These are phyloP conservation scores for Torymus tubicola DNA, from an alignment of 2,888 invertebrate genomes.

Conservation along the genomic window DNA sequence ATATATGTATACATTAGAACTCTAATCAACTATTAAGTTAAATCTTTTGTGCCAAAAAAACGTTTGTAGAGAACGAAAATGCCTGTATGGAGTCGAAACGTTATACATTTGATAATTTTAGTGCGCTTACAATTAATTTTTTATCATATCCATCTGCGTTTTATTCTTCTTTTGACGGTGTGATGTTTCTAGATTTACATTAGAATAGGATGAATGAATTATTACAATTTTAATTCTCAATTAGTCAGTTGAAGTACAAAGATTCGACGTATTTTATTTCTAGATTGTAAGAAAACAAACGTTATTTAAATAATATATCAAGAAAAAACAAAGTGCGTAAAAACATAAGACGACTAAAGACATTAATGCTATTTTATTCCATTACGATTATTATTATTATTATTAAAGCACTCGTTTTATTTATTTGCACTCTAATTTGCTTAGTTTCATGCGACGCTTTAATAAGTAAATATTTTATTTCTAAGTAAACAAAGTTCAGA, in stretches of 20 bases:
- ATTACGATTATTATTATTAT: conserved; percentile 8
- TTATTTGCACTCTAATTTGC: conserved; percentile 62
- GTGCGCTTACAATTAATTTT: conserved; percentile 54
- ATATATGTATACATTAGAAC: conserved; percentile 54
- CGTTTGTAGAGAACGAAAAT: conserved; percentile 40
- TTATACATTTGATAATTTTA: conserved; percentile 57
- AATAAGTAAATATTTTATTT: conserved; percentile 1
- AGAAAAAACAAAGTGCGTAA: conserved; percentile 32
- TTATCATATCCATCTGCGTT: conserved; percentile 46
- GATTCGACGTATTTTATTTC: conserved; percentile 81
- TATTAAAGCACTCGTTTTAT: conserved; percentile 58
- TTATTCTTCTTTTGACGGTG: conserved; percentile 55
- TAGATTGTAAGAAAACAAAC: conserved; percentile 68
- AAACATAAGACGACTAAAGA: conserved; percentile 45
- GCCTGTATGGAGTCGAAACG: conserved; percentile 46
- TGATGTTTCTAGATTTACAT: conserved; percentile 58
- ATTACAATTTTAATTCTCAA: conserved; percentile 77
- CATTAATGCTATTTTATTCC: conserved; percentile 45
- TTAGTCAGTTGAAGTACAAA: conserved; percentile 91
- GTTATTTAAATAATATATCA: conserved; percentile 55
- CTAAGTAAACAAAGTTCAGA: background rate
- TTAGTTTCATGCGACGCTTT: conserved; percentile 20
- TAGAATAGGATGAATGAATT: conserved; percentile 51
- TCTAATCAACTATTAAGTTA: conserved; percentile 52
- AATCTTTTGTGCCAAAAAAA: conserved; percentile 58